Evolutionary conservation across 1,140 invertebrate genomes (phyloP), one percentile per base, ranked within the genome.

Genomic region (Drosophila baimaii): DNA sequence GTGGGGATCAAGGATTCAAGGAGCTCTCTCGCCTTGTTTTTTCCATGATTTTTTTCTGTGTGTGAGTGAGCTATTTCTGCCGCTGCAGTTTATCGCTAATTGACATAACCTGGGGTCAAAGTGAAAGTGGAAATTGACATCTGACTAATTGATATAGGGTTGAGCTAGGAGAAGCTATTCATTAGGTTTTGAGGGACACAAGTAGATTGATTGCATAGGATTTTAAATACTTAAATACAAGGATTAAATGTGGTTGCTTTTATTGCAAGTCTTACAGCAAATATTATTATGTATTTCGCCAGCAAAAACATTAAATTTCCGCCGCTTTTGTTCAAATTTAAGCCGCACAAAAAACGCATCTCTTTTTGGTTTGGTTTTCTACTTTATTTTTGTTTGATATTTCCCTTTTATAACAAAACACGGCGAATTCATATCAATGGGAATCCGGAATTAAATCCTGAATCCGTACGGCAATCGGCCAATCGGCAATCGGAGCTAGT

Each of bases 61-160:
- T n/a, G n/a, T n/a, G n/a, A n/a, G n/a, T 52, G 46, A 57, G 49
- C 21, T 44, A 49, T 51, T 51, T 7, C 33, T 17, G 29, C 21
- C 23, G 39, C 27, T 75, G 59, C 43, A 76, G 37, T 46, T 75
- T 75, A 57, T 54, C 25, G 71, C 56, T 75, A 74, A 76, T 57
- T 76, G 73, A 58, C 73, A 76, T 76, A 46, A 39, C 2, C 23
- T 27, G 25, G 57, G 47, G 35, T 43, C 69, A 65, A 54, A 33
- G 41, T 52, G 21, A 15, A 55, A 41, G 33, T 37, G 57, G 10
- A 21, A 17, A n/a, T n/a, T 54, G 56, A 35, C 64, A 85, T 58
- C 56, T 19, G 37, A 78, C 56, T 79, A 73, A 77, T 81, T 86
- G 68, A 72, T 79, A 79, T 79, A 23, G 41, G 39, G 23, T 13